Conservation (phyloP, 2,797 vertebrate species). For the Enteromius thamalakanensis region DNA sequence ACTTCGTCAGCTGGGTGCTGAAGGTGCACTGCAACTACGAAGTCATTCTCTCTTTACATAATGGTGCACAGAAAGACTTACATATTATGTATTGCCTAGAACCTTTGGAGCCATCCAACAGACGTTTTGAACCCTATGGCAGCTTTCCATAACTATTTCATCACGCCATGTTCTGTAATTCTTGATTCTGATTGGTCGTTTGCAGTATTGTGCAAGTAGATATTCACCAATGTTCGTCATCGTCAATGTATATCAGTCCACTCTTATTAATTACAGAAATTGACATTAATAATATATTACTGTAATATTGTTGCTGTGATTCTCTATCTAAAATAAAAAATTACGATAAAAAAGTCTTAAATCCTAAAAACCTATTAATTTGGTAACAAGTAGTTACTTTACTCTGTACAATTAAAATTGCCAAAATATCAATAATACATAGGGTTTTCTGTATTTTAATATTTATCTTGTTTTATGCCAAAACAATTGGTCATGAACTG, state of each 20-base stretch:
- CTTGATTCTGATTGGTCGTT: not conserved
- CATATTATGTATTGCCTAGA: not conserved
- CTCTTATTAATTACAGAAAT: not conserved
- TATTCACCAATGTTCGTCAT: not conserved
- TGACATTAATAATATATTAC: not conserved
- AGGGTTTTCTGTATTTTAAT: not conserved
- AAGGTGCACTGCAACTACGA: not conserved
- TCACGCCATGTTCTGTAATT: not conserved
- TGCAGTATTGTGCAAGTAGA: not conserved
- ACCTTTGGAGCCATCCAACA: not conserved
- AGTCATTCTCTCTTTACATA: not conserved
- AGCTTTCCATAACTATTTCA: not conserved
- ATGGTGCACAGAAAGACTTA: not conserved
- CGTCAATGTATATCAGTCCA: not conserved
- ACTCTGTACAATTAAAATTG: not conserved
- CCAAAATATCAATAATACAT: not conserved
- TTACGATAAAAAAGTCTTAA: not conserved
- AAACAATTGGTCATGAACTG: not conserved
- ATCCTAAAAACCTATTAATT: not conserved
- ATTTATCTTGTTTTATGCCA: not conserved
- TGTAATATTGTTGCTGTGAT: not conserved
- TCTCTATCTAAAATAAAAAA: not conserved
- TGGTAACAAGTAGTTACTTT: not conserved
- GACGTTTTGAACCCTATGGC: not conserved
- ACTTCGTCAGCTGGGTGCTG: not conserved